Evolutionary conservation across 2,888 invertebrate species (phyloP), one percentile per base, ranked within the genome.

Genomic region (Julus scandinavius): DNA sequence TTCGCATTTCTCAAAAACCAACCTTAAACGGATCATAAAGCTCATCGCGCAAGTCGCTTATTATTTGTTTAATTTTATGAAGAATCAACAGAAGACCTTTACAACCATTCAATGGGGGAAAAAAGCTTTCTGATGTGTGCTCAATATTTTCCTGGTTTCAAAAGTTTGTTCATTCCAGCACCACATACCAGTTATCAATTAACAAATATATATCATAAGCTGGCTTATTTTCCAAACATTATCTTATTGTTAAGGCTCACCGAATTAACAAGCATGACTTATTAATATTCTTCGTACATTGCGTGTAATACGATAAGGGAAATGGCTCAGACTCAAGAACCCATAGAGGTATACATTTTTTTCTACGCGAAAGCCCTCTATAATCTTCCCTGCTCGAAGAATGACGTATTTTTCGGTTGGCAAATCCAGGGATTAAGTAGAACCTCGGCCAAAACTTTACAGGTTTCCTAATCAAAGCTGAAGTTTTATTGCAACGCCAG

Each of bases 381-480:
- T 72, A 72, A 72, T 72, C 72, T 29, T 72, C 29, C 72, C 29
- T 29, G 6, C n/a, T 63, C 63, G 20, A 63, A 63, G 63, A n/a
- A 72, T 72, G 72, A 29, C 72, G 72, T 29, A 29, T 29, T 29
- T 45, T 72, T 72, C 72, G 2, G 7, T 20, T 72, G 20, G 29
- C 29, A 72, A 72, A 72, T 72, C 72, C 72, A 20, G 29, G 72
- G 72, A 72, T 72, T 72, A 72, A 72, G 9, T 72, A 29, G 72
- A 72, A 72, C 20, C 72, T 29, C 29, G 4, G n/a, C n/a, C 72
- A 72, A 29, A 20, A 29, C 72, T 72, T 72, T 72, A 29, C 72
- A 72, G 72, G 72, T 7, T 72, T 72, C 72, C 72, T 72, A 72
- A 72, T 72, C 72, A 72, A 72, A 72, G 72, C 29, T 72, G 72